Base-by-base conservation (phyloP, 2,113 vertebrate genomes). In the Chlorodrepanis virens region DNA sequence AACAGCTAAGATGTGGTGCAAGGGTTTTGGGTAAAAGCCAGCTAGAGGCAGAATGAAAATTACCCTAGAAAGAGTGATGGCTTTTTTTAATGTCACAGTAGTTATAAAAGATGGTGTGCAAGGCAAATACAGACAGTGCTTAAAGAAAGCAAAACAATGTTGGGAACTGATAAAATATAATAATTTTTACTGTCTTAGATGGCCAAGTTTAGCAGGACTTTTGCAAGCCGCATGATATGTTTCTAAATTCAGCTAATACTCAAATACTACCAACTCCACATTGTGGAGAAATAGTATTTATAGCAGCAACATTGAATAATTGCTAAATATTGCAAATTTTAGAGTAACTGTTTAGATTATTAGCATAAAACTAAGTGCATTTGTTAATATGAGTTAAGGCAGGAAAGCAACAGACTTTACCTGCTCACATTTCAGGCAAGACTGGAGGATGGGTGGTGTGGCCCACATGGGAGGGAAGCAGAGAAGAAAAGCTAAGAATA, bases 401-500 rank as follows among this genome's bases (percentile, higher is more conserved):
- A 57, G 75, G 33, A 23, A 87, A 61, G 50, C 60, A 84, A 31
- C 22, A 74, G 79, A 57, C 8, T 49, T 87, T 29, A 64, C 65
- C n/a, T 71, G 65, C 40, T 71, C 52, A 52, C 5, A 69, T 91
- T 87, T 89, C 56, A 74, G 27, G 14, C 40, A 64, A 79, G 15
- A 14, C 21, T 81, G 37, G 45, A 77, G 40, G 20, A 35, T 47
- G 35, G 6, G 21, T 63, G 37, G 31, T 17, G 24, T 57, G 63
- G n/a, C 24, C 33, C 1, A 1, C 2, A 24, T 79, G 31, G 87
- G 83, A 83, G 57, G 53, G 14, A 78, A 93, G 44, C 35, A 87
- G 76, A 49, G 60, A 65, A 89, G 5, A 64, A 92, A 86, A 95
- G 17, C 60, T 80, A 90, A 83, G 50, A 88, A 75, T 63, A 82